A percentile compares a stretch with the other conserved stretches of the same genome.
phyloP scores from a whole-genome alignment of 2,113 vertebrate genomes.

The Alaudala cheleensis region DNA sequence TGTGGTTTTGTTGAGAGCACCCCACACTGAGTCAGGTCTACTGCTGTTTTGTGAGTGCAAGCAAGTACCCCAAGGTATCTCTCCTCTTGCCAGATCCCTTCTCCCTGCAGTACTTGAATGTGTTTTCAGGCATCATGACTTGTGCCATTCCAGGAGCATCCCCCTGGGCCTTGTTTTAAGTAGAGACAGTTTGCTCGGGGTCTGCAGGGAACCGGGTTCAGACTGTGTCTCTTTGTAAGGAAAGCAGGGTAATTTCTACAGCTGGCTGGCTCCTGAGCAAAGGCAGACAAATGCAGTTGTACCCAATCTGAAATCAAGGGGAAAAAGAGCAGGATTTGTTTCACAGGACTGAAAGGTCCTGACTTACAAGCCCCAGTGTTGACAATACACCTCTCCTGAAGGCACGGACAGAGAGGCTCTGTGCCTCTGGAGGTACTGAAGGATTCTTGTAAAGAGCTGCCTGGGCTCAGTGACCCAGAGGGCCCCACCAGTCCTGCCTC shows the following conservation, averaged over 20 bases:
- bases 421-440: background rate
- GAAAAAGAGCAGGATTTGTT: background rate
- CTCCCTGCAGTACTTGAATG: background rate
- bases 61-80: background rate
- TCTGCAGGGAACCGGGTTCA: background rate
- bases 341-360: background rate
- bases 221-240: background rate
- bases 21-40: conserved; percentile 1
- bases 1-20: conserved; percentile 25
- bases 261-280: background rate
- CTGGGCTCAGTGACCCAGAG: background rate
- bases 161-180: background rate
- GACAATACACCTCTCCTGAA: rapidly evolving
- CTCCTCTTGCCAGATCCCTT: background rate
- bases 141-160: background rate
- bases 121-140: background rate
- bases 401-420: background rate
- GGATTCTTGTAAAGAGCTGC: background rate
- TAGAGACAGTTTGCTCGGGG: background rate
- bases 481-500: background rate
- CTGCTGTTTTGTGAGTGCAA: background rate
- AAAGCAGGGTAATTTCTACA: background rate
- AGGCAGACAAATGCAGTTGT: background rate
- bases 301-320: background rate
- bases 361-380: background rate